Percentiles rank a stretch among this genome's conserved stretches.
Evolutionary conservation across 2,113 vertebrate genomes (phyloP).

Genomic region (Chamaea fasciata): DNA sequence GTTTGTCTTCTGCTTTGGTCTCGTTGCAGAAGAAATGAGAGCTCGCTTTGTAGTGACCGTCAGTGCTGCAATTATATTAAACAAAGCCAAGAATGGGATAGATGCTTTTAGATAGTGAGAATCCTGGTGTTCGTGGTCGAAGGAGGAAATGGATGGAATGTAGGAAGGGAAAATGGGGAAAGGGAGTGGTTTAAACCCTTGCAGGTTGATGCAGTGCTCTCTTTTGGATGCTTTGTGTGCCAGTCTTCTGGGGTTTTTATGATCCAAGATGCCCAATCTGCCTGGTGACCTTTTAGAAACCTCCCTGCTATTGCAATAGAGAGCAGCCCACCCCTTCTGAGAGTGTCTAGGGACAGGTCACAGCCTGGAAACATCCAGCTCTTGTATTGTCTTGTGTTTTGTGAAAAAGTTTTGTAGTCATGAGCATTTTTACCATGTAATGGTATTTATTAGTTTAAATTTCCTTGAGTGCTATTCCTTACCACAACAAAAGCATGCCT

Average conservation of each 20-base stretch:
- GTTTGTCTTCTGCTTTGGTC: neutral
- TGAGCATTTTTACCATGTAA: neutral
- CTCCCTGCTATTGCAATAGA: accelerated
- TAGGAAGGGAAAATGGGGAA: neutral
- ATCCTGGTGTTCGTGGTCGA: accelerated
- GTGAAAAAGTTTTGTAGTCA: neutral
- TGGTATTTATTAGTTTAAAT: neutral
- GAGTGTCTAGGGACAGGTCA: accelerated
- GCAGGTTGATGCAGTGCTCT: neutral
- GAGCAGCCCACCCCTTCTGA: neutral
- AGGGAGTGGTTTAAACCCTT: neutral
- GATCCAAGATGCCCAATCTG: neutral
- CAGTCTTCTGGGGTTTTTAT: neutral
- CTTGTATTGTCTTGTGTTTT: neutral
- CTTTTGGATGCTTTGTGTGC: neutral
- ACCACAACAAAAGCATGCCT: neutral
- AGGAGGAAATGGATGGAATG: neutral
- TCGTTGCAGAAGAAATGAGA: neutral
- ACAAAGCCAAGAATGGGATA: neutral
- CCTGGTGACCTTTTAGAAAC: neutral
- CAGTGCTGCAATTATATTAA: neutral
- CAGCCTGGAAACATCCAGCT: accelerated
- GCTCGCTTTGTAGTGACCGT: neutral
- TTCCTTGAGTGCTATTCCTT: neutral
- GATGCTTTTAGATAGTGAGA: neutral